These are phyloP conservation scores for Crossocerus cetratus DNA, from an alignment of 2,888 invertebrate genomes.

Conservation along the genomic window DNA sequence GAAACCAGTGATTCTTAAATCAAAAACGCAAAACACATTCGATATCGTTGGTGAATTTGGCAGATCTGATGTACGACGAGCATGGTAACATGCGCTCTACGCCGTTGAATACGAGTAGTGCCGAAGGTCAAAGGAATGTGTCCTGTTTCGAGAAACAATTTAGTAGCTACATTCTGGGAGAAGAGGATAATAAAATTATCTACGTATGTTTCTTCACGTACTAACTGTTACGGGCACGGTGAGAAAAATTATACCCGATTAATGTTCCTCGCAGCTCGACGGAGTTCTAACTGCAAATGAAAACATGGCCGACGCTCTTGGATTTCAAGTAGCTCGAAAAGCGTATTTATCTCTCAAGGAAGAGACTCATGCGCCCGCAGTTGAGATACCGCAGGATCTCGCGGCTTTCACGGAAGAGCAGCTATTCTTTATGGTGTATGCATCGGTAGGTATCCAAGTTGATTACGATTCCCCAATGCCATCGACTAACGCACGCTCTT, in stretches of 20 bases:
- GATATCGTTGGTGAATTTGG: background rate
- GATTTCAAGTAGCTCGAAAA: background rate
- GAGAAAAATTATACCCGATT: background rate
- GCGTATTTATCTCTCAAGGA: background rate
- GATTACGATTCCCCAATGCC: background rate
- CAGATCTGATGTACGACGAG: background rate
- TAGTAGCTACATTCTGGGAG: background rate
- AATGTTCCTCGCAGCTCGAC: background rate
- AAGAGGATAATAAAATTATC: background rate
- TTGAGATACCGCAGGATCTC: background rate
- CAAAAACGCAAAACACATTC: no score
- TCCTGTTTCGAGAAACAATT: background rate
- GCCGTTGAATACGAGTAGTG: background rate
- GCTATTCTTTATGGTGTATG: conserved; percentile 1
- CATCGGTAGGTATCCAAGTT: background rate
- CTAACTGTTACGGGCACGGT: no score
- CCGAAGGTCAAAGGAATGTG: background rate
- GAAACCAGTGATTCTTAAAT: no score
- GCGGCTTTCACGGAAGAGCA: background rate
- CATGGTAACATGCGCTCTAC: background rate
- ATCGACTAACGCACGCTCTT: background rate
- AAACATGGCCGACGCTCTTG: background rate
- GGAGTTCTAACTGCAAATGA: background rate
- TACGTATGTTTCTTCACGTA: background rate
- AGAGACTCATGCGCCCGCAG: background rate